Evolutionary conservation across 2,797 vertebrate species (phyloP), one percentile per base, ranked within the genome.

Genomic region (Rhinoraja longicauda): DNA sequence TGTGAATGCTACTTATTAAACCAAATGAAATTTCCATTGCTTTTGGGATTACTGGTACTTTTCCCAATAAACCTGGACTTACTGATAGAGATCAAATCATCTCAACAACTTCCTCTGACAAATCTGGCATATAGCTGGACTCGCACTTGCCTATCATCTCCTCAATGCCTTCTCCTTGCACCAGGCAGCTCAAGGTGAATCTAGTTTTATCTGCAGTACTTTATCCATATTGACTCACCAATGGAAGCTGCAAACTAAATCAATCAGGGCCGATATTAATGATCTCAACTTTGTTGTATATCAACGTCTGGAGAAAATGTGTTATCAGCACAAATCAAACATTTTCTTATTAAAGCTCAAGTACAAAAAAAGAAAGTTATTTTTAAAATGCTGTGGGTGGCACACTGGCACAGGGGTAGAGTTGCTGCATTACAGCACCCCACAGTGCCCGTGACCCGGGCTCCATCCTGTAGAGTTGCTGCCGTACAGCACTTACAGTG

Each of bases 171-270:
- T 17, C n/a, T 88, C 32, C 84, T 36, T 64, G 32, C 32, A 36
- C n/a, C 12, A 21, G 59, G 84, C n/a, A 88, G n/a, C 88, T 88
- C 59, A 88, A 67, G 84, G 84, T 88, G 84, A 88, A 64, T 32
- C 59, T 88, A 15, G 62, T 62, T 64, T 62, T 62, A 86, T 86
- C 82, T 86, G 3, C 45, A 45, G 45, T 45, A 86, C 4, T 29
- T 29, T 29, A 29, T 29, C 59, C 57, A 64, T 2, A 86, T 86
- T 62, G 82, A 57, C 57, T 59, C 59, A 64, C 57, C 59, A 86
- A 64, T 86, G 82, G 29, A 86, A 86, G 29, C 29, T 86, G 57
- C 32, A 62, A 36, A 88, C 32, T 19, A 9, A 67, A 88, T 88
- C 84, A 67, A 88, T 64, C 84, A 64, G 36, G 84, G 5, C 62